Evolutionary conservation across 1,140 invertebrate species (phyloP), one percentile per base, ranked within the genome.

Genomic region (Leptopilina clavipes): DNA sequence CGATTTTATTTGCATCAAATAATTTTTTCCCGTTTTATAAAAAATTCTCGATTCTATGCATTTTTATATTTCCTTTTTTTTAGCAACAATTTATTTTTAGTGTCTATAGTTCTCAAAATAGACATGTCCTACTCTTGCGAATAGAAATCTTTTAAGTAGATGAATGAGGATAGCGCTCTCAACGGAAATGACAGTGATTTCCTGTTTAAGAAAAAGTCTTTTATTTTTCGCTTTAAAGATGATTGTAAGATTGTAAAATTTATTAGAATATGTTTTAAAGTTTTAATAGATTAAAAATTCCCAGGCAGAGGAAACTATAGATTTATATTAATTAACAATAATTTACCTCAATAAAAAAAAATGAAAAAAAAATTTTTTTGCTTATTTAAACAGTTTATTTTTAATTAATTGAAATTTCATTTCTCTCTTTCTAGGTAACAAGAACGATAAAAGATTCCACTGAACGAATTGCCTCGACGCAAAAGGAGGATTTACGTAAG

Each of bases 401-500:
- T n/a, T 14, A n/a, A 12, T 48, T 48, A n/a, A 48, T n/a, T 71
- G n/a, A 78, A 83, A 74, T 54, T 74, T 45, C 40, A 77, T 78
- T 74, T 71, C 79, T 19, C 37, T 85, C 18, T 81, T 71, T 82
- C 11, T 72, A 90, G 89, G 85, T 87, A 76, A 81, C 87, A 65
- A 89, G 82, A 82, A 76, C 81, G 74, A 71, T 77, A 14, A 82
- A 74, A 43, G 76, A 77, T 70, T 75, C 77, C 12, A 75, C n/a
- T 40, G 88, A 90, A 48, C 82, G 81, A 54, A 79, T 81, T 25
- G 79, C 78, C 77, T 74, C 83, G 12, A 74, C 83, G 48, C 72
- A 84, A 70, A 90, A 90, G 75, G 87, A 88, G 82, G 89, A 90
- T 80, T 89, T 91, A 83, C 90, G 90, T 90, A 86, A 87, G 89